Percentiles rank a stretch among this genome's conserved stretches.
Conservation (phyloP, 2,888 invertebrate species). For the Standfussiana lucernea region DNA sequence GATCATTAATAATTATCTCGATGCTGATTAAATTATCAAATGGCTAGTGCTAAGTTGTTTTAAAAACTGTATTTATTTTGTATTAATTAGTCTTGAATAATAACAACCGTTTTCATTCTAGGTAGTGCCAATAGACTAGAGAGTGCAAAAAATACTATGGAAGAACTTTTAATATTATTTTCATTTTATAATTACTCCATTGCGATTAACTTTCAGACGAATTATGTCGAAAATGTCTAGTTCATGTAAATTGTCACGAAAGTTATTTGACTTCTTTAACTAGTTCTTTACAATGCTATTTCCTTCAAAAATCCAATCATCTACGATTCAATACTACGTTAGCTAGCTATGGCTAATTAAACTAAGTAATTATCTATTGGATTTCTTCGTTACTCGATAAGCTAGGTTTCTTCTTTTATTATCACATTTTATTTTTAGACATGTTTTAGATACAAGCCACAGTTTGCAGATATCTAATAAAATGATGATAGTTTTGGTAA, state of each 20-base stretch:
- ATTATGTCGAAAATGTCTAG: slow-evolving; percentile 36
- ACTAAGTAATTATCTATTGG: slow-evolving; percentile 14
- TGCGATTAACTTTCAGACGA: slow-evolving; percentile 32
- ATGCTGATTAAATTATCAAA: slow-evolving; percentile 24
- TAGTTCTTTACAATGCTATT: slow-evolving; percentile 16
- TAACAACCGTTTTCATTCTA: slow-evolving; percentile 43
- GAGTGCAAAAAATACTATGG: slow-evolving; percentile 65
- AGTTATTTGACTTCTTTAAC: slow-evolving; percentile 8
- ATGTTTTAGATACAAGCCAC: neutral
- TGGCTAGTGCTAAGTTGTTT: slow-evolving; percentile 1
- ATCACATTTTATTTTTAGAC: slow-evolving; percentile 53
- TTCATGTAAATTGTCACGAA: slow-evolving; percentile 39
- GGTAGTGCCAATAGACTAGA: slow-evolving; percentile 56
- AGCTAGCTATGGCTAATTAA: slow-evolving; percentile 38
- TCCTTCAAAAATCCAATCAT: slow-evolving; percentile 35
- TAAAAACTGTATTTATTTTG: slow-evolving; percentile 26
- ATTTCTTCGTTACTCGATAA: slow-evolving; percentile 26
- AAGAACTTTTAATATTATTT: slow-evolving; percentile 46
- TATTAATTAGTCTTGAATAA: slow-evolving; percentile 43
- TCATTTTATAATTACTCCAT: slow-evolving; percentile 40
- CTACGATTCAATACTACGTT: slow-evolving; percentile 43
- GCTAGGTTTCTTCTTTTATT: slow-evolving; percentile 43
- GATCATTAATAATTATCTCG: slow-evolving; percentile 6
- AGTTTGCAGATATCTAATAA: neutral
- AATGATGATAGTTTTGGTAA: neutral